Base-by-base conservation (phyloP, 2,113 vertebrate species). In the Todiramphus chloris region DNA sequence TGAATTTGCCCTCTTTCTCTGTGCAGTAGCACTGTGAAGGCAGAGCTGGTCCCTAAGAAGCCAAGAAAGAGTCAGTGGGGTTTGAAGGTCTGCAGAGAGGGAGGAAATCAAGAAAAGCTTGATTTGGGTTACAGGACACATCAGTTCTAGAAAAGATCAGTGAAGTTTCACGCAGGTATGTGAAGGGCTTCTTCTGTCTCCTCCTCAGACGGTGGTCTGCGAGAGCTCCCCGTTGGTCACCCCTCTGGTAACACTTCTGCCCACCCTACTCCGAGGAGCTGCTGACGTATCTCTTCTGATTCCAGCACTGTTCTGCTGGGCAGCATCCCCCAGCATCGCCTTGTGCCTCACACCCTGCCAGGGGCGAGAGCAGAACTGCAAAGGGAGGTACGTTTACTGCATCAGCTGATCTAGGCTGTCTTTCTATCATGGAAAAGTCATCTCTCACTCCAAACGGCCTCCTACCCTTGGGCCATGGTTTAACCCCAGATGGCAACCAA, bases 171-270 rank as follows among this genome's bases (percentile, higher is more conserved):
- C 1, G 1, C 11, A 77, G 9, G 8, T 67, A 70, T 16, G 4
- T 63, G n/a, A 72, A 89, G 5, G 6, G 9, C 24, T 82, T 64
- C 6, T 72, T 78, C 60, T 50, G 37, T 35, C 4, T 86, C 24
- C 13, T 64, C 25, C 56, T 28, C 43, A 60, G 0, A 3, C 2
- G 2, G 6, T n/a, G 2, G 6, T n/a, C 46, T 75, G 30, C 1
- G 2, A 63, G 62, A 31, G n/a, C 35, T 60, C 50, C 66, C 74
- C 50, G 12, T 70, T 93, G 43, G 24, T 77, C 39, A 14, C 14
- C 33, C 46, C 17, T 72, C 53, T 3, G 3, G 6, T 31, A 75
- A 31, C n/a, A n/a, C 3, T 62, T 33, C 58, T 15, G 8, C 6
- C 27, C 6, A 21, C 16, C 8, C 14, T 48, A 18, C 27, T 21